Base-by-base conservation (phyloP, 2,797 vertebrate species). In the Phataginus tetradactyla region DNA sequence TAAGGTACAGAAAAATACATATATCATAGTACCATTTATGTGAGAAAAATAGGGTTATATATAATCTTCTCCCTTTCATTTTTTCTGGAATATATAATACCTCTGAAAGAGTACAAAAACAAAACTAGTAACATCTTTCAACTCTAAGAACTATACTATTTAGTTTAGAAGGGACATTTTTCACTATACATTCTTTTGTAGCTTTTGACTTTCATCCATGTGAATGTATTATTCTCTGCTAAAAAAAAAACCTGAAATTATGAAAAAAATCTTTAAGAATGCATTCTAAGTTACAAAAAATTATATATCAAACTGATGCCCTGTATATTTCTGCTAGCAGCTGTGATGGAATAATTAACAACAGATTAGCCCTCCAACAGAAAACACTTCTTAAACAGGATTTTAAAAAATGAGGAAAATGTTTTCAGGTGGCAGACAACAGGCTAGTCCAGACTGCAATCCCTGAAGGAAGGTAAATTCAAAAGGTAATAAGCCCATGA, bases 321-420 rank as follows among this genome's bases (percentile, higher is more conserved):
- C 53, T 71, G 2, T 61, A 29, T 87, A 63, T 94, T 91, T 86
- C 78, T 89, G 18, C 42, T 94, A 91, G 51, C 20, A 81, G 32
- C 20, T 83, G 21, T 32, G 57, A 85, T 42, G 9, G 12, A 90
- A 8, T 55, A 92, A 78, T 45, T 53, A 15, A 37, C 61, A 93
- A 89, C 37, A 94, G 61, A 88, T 55, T 71, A 86, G 57, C 17
- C 59, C 2, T 89, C 37, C 61, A 37, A 89, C 12, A 94, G 34
- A 89, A 92, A 94, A 93, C 57, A 80, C 55, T 95, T 95, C n/a
- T 42, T 81, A 71, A 90, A 77, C 27, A 78, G 23, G 68, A 61
- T 75, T 45, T 11, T 11, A 11, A 49, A 92, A 81, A 63, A 55
- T 5, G 10, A 61, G 8, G 34, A 64, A 90, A 85, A 8, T 63